These are phyloP conservation scores for Zaprionus obscuricornis DNA, from an alignment of 2,888 invertebrate species.

Conservation along the genomic window DNA sequence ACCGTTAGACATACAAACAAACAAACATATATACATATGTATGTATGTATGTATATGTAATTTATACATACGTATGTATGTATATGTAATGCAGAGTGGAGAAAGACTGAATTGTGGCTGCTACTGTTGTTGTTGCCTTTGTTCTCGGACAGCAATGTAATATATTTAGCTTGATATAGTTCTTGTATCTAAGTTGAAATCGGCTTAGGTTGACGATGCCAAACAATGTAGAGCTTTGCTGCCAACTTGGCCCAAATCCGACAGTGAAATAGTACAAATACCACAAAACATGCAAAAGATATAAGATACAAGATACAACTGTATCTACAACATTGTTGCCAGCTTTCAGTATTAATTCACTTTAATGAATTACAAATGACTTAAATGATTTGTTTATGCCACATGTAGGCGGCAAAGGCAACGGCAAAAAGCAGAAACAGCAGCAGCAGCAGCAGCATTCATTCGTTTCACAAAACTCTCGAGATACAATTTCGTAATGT, in stretches of 20 bases:
- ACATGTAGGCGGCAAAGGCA: constrained; percentile 38
- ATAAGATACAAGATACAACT: constrained; percentile 36
- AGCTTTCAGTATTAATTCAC: constrained; percentile 49
- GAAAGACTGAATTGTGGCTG: too few relatives aligned
- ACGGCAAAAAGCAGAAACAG: too few relatives aligned
- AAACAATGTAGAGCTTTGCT: constrained; percentile 66
- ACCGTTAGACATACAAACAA: constrained; percentile 51
- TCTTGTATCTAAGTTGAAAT: constrained; percentile 44
- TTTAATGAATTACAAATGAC: constrained; percentile 74
- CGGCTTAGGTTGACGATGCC: constrained; percentile 50
- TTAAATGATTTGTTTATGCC: constrained; percentile 56
- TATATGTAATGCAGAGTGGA: too few relatives aligned
- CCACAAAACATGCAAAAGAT: constrained; percentile 28
- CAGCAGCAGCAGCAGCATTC: too few relatives aligned
- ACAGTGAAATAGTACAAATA: constrained; percentile 68
- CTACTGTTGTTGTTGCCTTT: too few relatives aligned
- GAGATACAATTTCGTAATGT: constrained; percentile 17
- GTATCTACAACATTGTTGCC: constrained; percentile 38
- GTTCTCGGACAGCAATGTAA: too few relatives aligned
- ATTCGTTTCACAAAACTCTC: neutral
- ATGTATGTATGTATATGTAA: constrained; percentile 32
- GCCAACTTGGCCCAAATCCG: constrained; percentile 70
- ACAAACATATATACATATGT: constrained; percentile 11
- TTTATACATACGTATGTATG: too few relatives aligned
- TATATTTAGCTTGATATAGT: constrained; percentile 39